Percentiles rank a stretch among this genome's conserved stretches.
phyloP scores from a whole-genome alignment of 2,888 invertebrate species.

The Lydus trimaculatus region DNA sequence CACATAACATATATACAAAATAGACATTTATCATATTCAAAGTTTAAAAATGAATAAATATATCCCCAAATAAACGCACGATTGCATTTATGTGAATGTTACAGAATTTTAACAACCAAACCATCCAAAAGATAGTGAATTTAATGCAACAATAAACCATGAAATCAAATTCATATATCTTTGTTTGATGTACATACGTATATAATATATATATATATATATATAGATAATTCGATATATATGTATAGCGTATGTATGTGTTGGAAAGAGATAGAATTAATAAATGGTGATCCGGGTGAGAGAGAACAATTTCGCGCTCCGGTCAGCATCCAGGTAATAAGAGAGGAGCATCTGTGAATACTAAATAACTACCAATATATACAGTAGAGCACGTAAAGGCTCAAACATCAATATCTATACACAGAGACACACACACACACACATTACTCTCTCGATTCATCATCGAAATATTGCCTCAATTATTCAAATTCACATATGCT shows the following conservation, averaged over 20 bases:
- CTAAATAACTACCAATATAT: conserved; percentile 37
- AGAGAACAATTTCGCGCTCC: conserved; percentile 46
- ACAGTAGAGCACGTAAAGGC: neutral
- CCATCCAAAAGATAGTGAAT: neutral
- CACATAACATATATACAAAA: conserved; percentile 36
- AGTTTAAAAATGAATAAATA: too few species aligned
- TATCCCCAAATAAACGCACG: too few species aligned
- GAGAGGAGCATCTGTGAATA: conserved; percentile 42
- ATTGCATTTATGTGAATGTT: too few species aligned
- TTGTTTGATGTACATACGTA: neutral
- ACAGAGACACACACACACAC: too few species aligned
- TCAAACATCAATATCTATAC: neutral
- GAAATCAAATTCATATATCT: conserved; percentile 28
- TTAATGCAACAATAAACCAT: conserved; percentile 7
- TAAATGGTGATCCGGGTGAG: conserved; percentile 28
- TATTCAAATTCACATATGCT: conserved; percentile 35
- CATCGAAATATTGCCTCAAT: conserved; percentile 38
- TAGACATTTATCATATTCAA: neutral
- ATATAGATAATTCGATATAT: too few species aligned
- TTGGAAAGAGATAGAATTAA: conserved; percentile 19
- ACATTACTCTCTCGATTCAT: conserved; percentile 30
- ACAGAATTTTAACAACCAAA: neutral
- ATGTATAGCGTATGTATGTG: too few species aligned
- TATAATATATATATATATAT: too few species aligned
- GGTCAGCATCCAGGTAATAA: conserved; percentile 48